phyloP scores from a whole-genome alignment of 92 coral and sea anemone species.

The Heteractis magnifica region DNA sequence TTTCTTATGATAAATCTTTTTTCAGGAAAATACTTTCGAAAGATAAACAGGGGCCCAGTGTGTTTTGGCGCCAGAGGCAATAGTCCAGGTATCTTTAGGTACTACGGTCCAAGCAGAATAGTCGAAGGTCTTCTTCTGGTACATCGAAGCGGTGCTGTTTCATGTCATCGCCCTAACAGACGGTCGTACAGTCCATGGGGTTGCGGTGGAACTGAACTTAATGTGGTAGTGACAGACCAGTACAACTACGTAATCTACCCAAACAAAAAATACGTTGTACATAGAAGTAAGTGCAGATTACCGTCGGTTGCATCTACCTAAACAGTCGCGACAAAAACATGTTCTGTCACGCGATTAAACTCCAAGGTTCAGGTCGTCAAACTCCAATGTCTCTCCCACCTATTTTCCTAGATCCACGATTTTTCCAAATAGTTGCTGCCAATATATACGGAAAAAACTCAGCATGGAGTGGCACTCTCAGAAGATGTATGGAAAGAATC shows the following conservation, averaged over 20 bases:
- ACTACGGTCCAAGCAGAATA: neutral
- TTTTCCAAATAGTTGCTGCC: too few species aligned
- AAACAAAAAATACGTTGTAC: neutral
- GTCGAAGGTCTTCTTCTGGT: neutral
- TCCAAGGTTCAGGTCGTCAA: neutral
- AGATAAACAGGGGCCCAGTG: neutral
- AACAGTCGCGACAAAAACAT: neutral
- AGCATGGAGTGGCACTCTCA: too few species aligned
- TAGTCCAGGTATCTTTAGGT: neutral
- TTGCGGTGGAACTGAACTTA: neutral
- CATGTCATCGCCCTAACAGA: neutral
- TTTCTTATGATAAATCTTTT: neutral
- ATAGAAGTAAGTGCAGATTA: neutral
- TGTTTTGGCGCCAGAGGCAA: neutral
- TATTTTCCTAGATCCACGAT: too few species aligned
- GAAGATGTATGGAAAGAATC: too few species aligned
- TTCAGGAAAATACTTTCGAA: neutral
- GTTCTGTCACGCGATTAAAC: neutral
- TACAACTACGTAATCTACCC: constrained; percentile 5
- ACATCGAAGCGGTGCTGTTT: neutral
- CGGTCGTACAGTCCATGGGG: neutral
- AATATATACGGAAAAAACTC: too few species aligned
- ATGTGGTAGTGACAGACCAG: neutral
- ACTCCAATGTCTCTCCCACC: too few species aligned
- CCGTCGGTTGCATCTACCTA: too few species aligned